phyloP scores from a whole-genome alignment of 1,140 invertebrate species.

The Leptinotarsa texana region DNA sequence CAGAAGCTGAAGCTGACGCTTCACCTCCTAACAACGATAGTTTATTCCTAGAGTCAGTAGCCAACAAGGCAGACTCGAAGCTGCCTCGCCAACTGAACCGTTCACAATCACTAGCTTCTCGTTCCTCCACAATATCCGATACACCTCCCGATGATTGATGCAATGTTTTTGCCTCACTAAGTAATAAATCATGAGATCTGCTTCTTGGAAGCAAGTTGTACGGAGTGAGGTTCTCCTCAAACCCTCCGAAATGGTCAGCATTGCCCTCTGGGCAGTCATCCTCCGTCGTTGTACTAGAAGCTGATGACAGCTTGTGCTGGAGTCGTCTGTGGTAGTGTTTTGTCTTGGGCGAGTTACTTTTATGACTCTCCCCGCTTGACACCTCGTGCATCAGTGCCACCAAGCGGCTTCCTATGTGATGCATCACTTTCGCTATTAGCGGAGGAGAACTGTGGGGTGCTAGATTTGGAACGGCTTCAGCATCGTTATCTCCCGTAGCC shows the following conservation, averaged over 20 bases:
- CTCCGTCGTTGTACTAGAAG: slow-evolving; percentile 74
- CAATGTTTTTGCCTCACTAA: slow-evolving; percentile 60
- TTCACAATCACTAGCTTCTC: slow-evolving; percentile 84
- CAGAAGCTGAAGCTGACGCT: slow-evolving; percentile 62
- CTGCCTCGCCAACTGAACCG: slow-evolving; percentile 87
- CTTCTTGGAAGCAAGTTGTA: slow-evolving; percentile 65
- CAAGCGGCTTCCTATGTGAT: slow-evolving; percentile 86
- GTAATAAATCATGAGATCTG: slow-evolving; percentile 76
- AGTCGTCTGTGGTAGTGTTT: slow-evolving; percentile 61
- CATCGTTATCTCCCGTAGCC: slow-evolving; percentile 58
- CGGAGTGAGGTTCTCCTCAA: slow-evolving; percentile 46
- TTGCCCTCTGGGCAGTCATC: slow-evolving; percentile 76
- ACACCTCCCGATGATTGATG: slow-evolving; percentile 58
- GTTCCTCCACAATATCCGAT: slow-evolving; percentile 66
- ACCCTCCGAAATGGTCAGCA: slow-evolving; percentile 53
- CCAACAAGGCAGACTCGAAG: slow-evolving; percentile 84
- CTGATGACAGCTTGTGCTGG: slow-evolving; percentile 64
- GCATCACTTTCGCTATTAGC: slow-evolving; percentile 88
- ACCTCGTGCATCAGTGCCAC: slow-evolving; percentile 92
- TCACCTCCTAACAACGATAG: slow-evolving; percentile 72
- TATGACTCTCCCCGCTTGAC: slow-evolving; percentile 68
- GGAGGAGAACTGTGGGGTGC: slow-evolving; percentile 77
- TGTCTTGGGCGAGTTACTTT: slow-evolving; percentile 58
- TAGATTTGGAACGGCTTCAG: slow-evolving; percentile 54
- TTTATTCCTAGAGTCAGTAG: slow-evolving; percentile 78